phyloP scores from a whole-genome alignment of 2,797 vertebrate genomes.

The Huso huso region DNA sequence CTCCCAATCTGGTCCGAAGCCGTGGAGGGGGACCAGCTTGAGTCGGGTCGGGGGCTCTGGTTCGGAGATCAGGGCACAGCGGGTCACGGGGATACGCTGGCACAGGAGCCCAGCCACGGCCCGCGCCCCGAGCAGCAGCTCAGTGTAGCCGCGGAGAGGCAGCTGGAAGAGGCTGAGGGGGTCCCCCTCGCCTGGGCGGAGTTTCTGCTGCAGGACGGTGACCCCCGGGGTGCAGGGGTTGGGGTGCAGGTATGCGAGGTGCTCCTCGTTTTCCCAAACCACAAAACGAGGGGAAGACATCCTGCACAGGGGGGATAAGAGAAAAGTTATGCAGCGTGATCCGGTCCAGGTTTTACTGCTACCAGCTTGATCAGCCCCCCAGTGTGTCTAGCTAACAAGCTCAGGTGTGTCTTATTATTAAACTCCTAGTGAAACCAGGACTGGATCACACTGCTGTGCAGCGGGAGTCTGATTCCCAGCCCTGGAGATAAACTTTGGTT shows the following conservation, averaged over 20 bases:
- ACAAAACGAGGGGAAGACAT: constrained; percentile 19
- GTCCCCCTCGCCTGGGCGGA: background rate
- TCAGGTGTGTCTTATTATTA: too few relatives aligned
- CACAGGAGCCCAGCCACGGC: constrained; percentile 46
- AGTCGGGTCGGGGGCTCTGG: constrained; percentile 44
- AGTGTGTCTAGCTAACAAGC: too few relatives aligned
- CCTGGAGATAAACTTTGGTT: too few relatives aligned
- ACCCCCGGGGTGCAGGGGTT: constrained; percentile 59
- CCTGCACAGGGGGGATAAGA: background rate
- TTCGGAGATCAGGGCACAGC: constrained; percentile 55
- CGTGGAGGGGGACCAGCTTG: constrained; percentile 54
- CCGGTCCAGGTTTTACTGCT: background rate
- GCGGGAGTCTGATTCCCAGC: too few relatives aligned
- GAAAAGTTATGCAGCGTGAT: background rate
- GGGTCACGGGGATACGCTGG: constrained; percentile 39
- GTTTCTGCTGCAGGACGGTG: constrained; percentile 42
- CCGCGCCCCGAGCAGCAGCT: constrained; percentile 47
- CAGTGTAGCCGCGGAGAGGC: constrained; percentile 38
- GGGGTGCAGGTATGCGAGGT: constrained; percentile 53
- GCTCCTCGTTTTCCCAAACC: constrained; percentile 50
- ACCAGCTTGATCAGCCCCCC: background rate
- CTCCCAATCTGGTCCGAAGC: constrained; percentile 49
- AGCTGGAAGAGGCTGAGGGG: constrained; percentile 48
- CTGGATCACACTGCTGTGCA: too few relatives aligned
- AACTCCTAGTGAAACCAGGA: too few relatives aligned